Evolutionary conservation across 2,888 invertebrate genomes (phyloP).

Genomic region (Drosophila formosana): DNA sequence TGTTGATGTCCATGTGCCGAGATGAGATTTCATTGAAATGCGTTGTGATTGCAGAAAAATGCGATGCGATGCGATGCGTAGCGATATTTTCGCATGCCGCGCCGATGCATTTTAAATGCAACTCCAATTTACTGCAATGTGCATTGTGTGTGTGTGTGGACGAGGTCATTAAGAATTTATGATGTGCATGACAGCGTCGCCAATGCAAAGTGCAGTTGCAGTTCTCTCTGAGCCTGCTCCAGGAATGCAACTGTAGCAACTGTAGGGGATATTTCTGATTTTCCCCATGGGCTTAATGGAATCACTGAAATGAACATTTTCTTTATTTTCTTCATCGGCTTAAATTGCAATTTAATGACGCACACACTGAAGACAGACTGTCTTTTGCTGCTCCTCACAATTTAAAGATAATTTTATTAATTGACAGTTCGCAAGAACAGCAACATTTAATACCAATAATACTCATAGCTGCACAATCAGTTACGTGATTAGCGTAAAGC

Average conservation of each 20-base stretch:
- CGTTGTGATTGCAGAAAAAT: slow-evolving; percentile 57
- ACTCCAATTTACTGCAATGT: slow-evolving; percentile 10
- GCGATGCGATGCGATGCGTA: slow-evolving; percentile 1
- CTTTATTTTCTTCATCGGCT: slow-evolving; percentile 27
- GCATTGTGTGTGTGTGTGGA: slow-evolving; percentile 36
- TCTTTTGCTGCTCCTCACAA: neutral
- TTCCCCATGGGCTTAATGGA: slow-evolving; percentile 54
- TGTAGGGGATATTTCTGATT: slow-evolving; percentile 28
- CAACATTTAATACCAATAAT: neutral
- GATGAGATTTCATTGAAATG: slow-evolving; percentile 64
- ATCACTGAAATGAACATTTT: slow-evolving; percentile 28
- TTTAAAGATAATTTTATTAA: slow-evolving; percentile 60
- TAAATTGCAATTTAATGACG: slow-evolving; percentile 62
- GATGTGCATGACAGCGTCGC: slow-evolving; percentile 63
- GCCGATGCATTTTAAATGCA: slow-evolving; percentile 45
- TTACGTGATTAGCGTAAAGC: neutral
- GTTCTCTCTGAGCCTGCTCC: slow-evolving; percentile 20
- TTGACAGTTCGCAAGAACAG: slow-evolving; percentile 22
- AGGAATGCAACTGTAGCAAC: slow-evolving; percentile 3
- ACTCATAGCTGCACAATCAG: neutral
- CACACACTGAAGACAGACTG: slow-evolving; percentile 10
- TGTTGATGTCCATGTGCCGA: slow-evolving; percentile 29
- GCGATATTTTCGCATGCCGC: slow-evolving; percentile 29
- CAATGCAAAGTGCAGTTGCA: slow-evolving; percentile 46
- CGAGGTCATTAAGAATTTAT: slow-evolving; percentile 75